Percentiles rank a stretch among this genome's conserved stretches.
These are phyloP conservation scores for Pyralis farinalis DNA, from an alignment of 2,888 invertebrate genomes.

Conservation along the genomic window DNA sequence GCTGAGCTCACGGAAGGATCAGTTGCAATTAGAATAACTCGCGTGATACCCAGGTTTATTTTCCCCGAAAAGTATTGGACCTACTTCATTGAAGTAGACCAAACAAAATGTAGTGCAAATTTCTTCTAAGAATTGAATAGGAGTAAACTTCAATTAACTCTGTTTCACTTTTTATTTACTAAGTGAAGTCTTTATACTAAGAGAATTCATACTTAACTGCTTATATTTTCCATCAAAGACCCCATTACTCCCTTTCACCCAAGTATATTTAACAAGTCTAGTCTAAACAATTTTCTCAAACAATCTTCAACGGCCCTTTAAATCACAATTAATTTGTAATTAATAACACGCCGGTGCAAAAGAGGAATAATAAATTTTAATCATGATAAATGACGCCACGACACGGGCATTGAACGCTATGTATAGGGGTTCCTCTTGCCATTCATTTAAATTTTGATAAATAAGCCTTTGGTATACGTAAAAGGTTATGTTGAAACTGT, in stretches of 20 bases:
- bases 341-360: slow-evolving; percentile 8
- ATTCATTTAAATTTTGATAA: slow-evolving; percentile 8
- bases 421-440: slow-evolving; percentile 7
- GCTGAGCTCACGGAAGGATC: too few species aligned
- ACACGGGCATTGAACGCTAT: slow-evolving; percentile 6
- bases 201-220: too few species aligned
- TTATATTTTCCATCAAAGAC: background rate
- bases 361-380: slow-evolving; percentile 12
- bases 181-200: too few species aligned
- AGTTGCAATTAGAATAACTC: too few species aligned
- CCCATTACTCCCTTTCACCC: background rate
- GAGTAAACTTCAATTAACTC: too few species aligned
- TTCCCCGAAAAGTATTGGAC: too few species aligned
- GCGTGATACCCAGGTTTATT: too few species aligned
- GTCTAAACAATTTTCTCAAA: slow-evolving; percentile 8
- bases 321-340: slow-evolving; percentile 12
- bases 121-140: too few species aligned
- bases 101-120: too few species aligned
- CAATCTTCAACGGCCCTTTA: slow-evolving; percentile 7
- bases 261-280: slow-evolving; percentile 11
- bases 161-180: too few species aligned
- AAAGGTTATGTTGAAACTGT: slow-evolving; percentile 1
- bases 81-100: too few species aligned
- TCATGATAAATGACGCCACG: slow-evolving; percentile 10
- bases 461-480: background rate